Evolutionary conservation across 1,140 invertebrate genomes (phyloP), one percentile per base, ranked within the genome.

Genomic region (Dreissena rostriformis): DNA sequence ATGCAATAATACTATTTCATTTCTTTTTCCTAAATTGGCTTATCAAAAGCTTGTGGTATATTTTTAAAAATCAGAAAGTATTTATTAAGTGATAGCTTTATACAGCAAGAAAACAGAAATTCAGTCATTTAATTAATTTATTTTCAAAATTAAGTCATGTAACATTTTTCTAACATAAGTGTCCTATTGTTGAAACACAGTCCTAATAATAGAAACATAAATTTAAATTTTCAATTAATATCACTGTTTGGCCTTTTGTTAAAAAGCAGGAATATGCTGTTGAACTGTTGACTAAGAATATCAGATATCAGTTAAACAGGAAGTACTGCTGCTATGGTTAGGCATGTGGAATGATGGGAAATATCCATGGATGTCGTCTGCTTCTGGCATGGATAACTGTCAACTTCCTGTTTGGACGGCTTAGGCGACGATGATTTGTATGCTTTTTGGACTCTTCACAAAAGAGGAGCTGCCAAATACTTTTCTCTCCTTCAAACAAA

Each of bases 341-440:
- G 26, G 68, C 49, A 65, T 22, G 17, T 19, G 61, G 80, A 73
- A 82, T 74, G 73, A 74, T 73, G 80, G 71, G 80, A 63, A 72
- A 66, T 82, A 66, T 70, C 77, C 52, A 70, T 51, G 55, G 68
- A 66, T 72, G 61, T 49, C 15, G 52, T 74, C 61, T 82, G 68
- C 53, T 66, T 14, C 57, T 67, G 80, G 24, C 70, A 82, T n/a
- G 65, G 67, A 53, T 52, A 74, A 82, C 26, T 82, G 52, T 67
- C 49, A 28, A 74, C 71, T 82, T 82, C 80, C 80, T 82, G 80
- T 74, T 8, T 57, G 22, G 61, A 66, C 19, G 39, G 29, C 49
- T n/a, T 11, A 49, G 51, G 6, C n/a, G 8, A n/a, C 14, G 52
- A 11, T 63, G 55, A 39, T 29, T 61, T 65, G 17, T 24, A 61